A percentile compares a stretch with the other conserved stretches of the same genome.
Evolutionary conservation across 2,113 vertebrate genomes (phyloP).

Genomic region (Hippocampus abdominalis): DNA sequence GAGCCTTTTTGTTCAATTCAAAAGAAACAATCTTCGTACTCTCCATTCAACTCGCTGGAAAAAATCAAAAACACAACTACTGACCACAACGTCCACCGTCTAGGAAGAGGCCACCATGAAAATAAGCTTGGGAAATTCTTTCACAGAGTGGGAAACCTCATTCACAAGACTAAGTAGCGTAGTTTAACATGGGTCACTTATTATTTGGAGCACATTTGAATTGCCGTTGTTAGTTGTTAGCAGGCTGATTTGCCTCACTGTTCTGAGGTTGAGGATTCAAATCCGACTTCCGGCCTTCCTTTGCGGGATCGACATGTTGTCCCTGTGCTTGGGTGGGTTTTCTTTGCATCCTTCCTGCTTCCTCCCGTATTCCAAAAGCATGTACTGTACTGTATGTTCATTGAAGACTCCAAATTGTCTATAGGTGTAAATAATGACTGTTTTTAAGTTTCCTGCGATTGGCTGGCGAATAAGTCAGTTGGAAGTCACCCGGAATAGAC

Average conservation of each 20-base stretch:
- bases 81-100: conserved; percentile 61
- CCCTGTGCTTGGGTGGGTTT: not conserved
- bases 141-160: conserved; percentile 81
- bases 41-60: conserved; percentile 45
- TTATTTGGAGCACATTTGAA: not conserved
- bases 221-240: not conserved
- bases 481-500: too few species aligned
- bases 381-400: not conserved
- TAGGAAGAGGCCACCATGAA: conserved; percentile 74
- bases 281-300: not conserved
- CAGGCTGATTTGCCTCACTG: not conserved
- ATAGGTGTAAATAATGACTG: not conserved
- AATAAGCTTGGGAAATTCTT: conserved; percentile 87
- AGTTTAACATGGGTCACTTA: not conserved
- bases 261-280: not conserved
- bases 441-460: too few species aligned
- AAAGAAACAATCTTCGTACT: conserved; percentile 47
- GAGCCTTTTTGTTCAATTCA: conserved; percentile 82
- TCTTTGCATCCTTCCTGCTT: not conserved
- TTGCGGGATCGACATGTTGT: too few species aligned
- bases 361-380: not conserved
- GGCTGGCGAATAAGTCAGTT: too few species aligned
- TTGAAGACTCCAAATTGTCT: not conserved
- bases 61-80: conserved; percentile 61
- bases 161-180: conserved; percentile 81